phyloP scores from a whole-genome alignment of 2,888 invertebrate species.

The Caenorhabditis sinica region DNA sequence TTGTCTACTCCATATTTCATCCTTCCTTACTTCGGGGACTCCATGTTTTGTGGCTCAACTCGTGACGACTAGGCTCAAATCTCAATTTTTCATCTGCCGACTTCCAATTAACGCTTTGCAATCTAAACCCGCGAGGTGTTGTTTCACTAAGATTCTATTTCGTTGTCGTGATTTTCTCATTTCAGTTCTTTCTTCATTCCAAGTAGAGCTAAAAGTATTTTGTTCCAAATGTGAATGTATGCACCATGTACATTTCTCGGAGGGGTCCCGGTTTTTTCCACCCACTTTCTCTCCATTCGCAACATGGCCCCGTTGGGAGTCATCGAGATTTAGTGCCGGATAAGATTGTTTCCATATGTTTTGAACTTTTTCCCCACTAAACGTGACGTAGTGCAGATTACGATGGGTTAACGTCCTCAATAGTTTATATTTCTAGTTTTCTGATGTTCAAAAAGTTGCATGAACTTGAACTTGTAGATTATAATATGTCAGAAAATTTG shows the following conservation, averaged over 20 bases:
- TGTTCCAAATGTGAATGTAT: conserved; percentile 37
- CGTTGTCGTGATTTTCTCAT: conserved; percentile 1
- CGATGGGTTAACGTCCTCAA: conserved; percentile 4
- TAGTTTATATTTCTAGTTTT: neutral
- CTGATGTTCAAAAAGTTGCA: neutral
- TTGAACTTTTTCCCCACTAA: conserved; percentile 45
- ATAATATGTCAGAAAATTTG: conserved; percentile 30
- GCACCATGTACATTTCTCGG: conserved; percentile 19
- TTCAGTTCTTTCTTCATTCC: neutral
- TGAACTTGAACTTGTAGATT: conserved; percentile 7
- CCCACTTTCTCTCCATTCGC: conserved; percentile 57
- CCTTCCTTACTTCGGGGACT: conserved; percentile 28
- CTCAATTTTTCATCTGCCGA: conserved; percentile 30
- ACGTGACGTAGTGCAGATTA: conserved; percentile 15
- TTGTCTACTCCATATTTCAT: conserved; percentile 25
- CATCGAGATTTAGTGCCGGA: conserved; percentile 65
- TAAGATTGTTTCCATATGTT: conserved; percentile 66
- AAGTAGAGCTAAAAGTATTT: conserved; percentile 29
- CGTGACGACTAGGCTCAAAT: conserved; percentile 27
- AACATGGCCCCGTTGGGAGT: conserved; percentile 64
- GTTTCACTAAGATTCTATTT: conserved; percentile 26
- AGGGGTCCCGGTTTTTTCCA: conserved; percentile 41
- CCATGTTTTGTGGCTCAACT: conserved; percentile 3
- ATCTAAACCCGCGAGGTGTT: conserved; percentile 14
- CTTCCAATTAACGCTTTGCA: conserved; percentile 35